Evolutionary conservation across 2,888 invertebrate genomes (phyloP).

Genomic region (Linnaemya tessellans): DNA sequence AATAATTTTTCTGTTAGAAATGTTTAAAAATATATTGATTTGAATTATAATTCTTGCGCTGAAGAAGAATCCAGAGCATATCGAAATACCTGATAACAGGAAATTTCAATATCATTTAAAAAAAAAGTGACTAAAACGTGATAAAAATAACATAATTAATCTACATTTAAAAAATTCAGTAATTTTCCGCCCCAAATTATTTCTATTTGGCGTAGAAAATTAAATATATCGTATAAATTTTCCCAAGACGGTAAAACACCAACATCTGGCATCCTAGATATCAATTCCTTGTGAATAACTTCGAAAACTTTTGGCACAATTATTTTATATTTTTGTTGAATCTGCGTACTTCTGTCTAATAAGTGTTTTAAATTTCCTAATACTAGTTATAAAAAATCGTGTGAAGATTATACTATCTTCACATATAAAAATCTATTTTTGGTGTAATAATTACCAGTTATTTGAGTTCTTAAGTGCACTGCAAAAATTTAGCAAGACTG

Average conservation of each 20-base stretch:
- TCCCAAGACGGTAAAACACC: background rate
- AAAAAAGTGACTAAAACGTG: too few species aligned
- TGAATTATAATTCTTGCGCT: too few species aligned
- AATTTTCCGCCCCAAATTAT: too few species aligned
- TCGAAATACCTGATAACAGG: too few species aligned
- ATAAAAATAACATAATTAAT: too few species aligned
- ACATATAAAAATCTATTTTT: background rate
- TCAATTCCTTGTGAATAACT: constrained; percentile 1
- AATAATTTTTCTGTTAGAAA: too few species aligned
- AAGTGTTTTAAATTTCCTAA: constrained; percentile 16
- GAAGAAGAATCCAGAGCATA: too few species aligned
- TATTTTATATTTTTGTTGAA: constrained; percentile 28
- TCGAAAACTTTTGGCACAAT: constrained; percentile 38
- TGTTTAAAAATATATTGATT: too few species aligned
- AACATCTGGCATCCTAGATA: constrained; percentile 21
- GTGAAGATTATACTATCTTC: constrained; percentile 1
- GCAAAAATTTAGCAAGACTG: background rate
- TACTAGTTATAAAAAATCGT: constrained; percentile 1
- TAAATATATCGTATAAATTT: background rate
- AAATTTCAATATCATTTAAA: too few species aligned
- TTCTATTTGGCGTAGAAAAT: too few species aligned
- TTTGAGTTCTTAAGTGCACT: background rate
- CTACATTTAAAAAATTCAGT: too few species aligned
- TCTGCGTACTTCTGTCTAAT: constrained; percentile 8
- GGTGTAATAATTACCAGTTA: background rate